Conservation (phyloP, 2,113 vertebrate species). For the Strix uralensis region DNA sequence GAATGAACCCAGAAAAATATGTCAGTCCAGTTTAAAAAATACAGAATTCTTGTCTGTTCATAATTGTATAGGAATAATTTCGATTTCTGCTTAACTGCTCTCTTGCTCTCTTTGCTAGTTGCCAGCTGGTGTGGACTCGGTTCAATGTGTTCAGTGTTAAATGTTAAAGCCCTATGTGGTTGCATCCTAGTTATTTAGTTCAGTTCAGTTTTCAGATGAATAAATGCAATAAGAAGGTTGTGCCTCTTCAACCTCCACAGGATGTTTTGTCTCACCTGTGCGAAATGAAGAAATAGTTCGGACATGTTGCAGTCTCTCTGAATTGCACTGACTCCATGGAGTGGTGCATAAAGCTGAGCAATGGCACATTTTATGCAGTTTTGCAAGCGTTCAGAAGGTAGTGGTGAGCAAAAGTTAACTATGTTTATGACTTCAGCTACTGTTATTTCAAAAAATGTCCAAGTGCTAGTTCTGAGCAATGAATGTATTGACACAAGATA, state of each 20-base stretch:
- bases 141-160: constrained; percentile 57
- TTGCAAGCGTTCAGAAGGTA: background rate
- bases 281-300: constrained; percentile 2
- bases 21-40: background rate
- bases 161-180: constrained; percentile 22
- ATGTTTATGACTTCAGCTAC: background rate
- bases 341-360: background rate
- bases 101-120: background rate
- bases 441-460: background rate
- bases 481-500: background rate
- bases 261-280: background rate
- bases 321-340: background rate
- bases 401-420: background rate
- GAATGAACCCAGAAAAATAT: background rate
- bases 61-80: background rate
- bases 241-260: constrained; percentile 9
- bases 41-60: background rate
- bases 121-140: constrained; percentile 43
- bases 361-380: background rate
- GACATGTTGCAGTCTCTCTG: background rate
- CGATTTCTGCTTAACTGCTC: constrained; percentile 14
- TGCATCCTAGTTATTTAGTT: constrained; percentile 45
- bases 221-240: constrained; percentile 43
- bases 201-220: constrained; percentile 40
- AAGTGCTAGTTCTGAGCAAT: background rate